A percentile compares a stretch with the other conserved stretches of the same genome.
Conservation (phyloP, 2,113 vertebrate species). For the Sinosuthora webbiana region DNA sequence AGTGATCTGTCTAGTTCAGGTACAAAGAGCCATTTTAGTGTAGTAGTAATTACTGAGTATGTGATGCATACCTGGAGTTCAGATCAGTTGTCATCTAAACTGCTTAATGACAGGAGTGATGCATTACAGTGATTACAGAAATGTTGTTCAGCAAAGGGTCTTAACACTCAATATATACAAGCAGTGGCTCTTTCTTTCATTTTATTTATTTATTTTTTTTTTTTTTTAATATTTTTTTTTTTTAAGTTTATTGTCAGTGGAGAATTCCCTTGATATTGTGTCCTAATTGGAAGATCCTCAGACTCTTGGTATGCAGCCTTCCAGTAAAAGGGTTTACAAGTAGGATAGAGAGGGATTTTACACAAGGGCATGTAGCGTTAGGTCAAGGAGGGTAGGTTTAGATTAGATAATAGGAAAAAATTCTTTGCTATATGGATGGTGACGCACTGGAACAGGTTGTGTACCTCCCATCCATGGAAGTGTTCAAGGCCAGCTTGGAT, state of each 20-base stretch:
- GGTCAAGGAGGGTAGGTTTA: not conserved
- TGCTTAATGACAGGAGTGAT: not conserved
- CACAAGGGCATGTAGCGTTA: not conserved
- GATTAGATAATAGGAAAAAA: not conserved
- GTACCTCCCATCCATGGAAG: no score
- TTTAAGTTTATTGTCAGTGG: not conserved
- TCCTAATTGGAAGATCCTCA: not conserved
- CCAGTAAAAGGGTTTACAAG: not conserved
- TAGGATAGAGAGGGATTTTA: not conserved
- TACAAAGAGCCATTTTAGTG: not conserved
- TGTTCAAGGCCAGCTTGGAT: not conserved
- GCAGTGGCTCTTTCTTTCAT: not conserved
- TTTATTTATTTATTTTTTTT: not conserved
- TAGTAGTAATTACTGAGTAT: not conserved
- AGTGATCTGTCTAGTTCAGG: not conserved
- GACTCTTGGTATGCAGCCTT: not conserved
- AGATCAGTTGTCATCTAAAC: conserved; percentile 2
- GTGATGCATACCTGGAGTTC: not conserved
- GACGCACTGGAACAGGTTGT: not conserved
- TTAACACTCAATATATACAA: not conserved
- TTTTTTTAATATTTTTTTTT: not conserved
- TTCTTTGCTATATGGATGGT: not conserved
- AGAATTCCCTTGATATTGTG: not conserved
- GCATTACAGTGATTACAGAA: not conserved
- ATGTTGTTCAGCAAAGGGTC: not conserved